Evolutionary conservation across 92 coral and sea anemone genomes (phyloP), one percentile per base, ranked within the genome.

Genomic region (Ricordea florida): DNA sequence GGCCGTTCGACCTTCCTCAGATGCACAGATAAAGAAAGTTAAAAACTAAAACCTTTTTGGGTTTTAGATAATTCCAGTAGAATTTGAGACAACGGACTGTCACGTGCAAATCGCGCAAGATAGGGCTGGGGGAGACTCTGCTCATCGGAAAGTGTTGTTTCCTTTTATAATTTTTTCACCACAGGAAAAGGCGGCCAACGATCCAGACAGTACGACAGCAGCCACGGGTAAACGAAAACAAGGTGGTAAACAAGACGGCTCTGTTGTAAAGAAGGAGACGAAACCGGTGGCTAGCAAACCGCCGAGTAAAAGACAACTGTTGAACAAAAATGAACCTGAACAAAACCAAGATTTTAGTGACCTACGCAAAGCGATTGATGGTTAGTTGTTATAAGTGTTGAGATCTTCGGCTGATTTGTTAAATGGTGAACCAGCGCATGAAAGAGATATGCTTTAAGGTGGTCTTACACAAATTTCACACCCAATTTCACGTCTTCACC

Each of bases 341-440:
- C 61, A 85, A 44, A 63, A 71, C 34, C 28, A 64, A 31, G 90
- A 85, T 4, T 38, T 57, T 5, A 28, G 79, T 4, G 63, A 53
- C 18, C 82, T 85, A 10, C 75, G 78, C 52, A 75, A 79, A n/a
- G 90, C 90, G 3, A 79, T 85, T 27, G 78, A 85, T 72, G 86
- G 90, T 85, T 48, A 25, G 70, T 16, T 17, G 4, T 15, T 3
- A n/a, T n/a, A n/a, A n/a, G n/a, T n/a, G n/a, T n/a, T n/a, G n/a
- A n/a, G n/a, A n/a, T n/a, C n/a, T n/a, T n/a, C n/a, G n/a, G n/a
- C n/a, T n/a, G n/a, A n/a, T n/a, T n/a, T n/a, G n/a, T n/a, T n/a
- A n/a, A n/a, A n/a, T n/a, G n/a, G n/a, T n/a, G n/a, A n/a, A n/a
- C n/a, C n/a, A n/a, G n/a, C n/a, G n/a, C n/a, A n/a, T n/a, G n/a